These are phyloP conservation scores for Sebastes ruberrimus DNA, from an alignment of 2,797 vertebrate species.

Conservation along the genomic window DNA sequence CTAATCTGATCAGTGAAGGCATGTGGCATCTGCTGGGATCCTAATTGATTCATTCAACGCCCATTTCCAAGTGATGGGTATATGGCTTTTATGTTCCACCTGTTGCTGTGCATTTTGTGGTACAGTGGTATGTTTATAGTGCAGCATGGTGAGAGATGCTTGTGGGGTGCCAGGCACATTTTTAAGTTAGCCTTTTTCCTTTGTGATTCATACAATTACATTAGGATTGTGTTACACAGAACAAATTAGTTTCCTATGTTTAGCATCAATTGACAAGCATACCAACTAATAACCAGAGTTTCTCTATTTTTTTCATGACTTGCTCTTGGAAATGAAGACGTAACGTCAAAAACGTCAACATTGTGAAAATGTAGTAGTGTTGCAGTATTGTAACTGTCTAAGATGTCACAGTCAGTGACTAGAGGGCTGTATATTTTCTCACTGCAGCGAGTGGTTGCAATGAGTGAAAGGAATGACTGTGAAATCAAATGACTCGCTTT, in stretches of 20 bases:
- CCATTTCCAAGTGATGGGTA: neutral
- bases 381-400: constrained; percentile 24
- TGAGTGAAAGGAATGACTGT: constrained; percentile 65
- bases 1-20: constrained; percentile 57
- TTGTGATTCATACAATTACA: neutral
- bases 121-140: neutral
- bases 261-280: neutral
- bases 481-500: constrained; percentile 63
- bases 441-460: constrained; percentile 42
- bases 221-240: neutral
- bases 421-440: constrained; percentile 41
- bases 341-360: neutral
- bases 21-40: constrained; percentile 40
- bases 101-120: neutral
- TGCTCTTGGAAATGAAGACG: neutral
- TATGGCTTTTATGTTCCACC: constrained; percentile 5
- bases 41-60: constrained; percentile 43
- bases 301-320: neutral
- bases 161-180: neutral
- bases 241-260: neutral
- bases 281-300: neutral
- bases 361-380: neutral
- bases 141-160: neutral
- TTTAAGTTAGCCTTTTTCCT: neutral
- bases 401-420: constrained; percentile 43